Conservation (phyloP, 1,140 invertebrate species). For the Campodea augens region DNA sequence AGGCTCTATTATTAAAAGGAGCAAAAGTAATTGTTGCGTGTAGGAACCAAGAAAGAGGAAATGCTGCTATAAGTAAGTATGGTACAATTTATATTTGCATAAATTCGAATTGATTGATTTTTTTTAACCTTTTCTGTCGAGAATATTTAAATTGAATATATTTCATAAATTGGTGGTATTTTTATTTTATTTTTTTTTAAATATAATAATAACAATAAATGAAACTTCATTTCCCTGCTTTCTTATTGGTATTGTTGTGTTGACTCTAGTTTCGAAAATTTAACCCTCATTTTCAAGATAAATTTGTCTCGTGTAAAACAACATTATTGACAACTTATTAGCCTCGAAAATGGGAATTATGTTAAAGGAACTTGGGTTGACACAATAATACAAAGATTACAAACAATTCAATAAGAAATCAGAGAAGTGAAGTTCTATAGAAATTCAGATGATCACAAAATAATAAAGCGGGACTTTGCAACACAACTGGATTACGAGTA, state of each 20-base stretch:
- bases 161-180: not conserved
- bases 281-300: too few species aligned
- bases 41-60: constrained; percentile 21
- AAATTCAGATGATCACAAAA: too few species aligned
- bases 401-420: too few species aligned
- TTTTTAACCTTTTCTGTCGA: not conserved
- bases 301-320: too few species aligned
- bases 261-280: not conserved
- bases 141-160: too few species aligned
- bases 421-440: too few species aligned
- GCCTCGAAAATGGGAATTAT: too few species aligned
- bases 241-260: not conserved
- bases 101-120: not conserved
- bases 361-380: too few species aligned
- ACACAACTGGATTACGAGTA: too few species aligned
- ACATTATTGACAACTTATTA: too few species aligned
- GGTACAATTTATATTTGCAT: not conserved
- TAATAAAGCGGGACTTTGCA: too few species aligned
- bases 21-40: constrained; percentile 29
- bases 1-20: constrained; percentile 23
- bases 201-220: not conserved
- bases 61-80: constrained; percentile 15
- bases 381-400: too few species aligned
- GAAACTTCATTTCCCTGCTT: not conserved
- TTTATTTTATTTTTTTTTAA: not conserved